These are phyloP conservation scores for Apamea crenata DNA, from an alignment of 2,888 invertebrate genomes.

Conservation along the genomic window DNA sequence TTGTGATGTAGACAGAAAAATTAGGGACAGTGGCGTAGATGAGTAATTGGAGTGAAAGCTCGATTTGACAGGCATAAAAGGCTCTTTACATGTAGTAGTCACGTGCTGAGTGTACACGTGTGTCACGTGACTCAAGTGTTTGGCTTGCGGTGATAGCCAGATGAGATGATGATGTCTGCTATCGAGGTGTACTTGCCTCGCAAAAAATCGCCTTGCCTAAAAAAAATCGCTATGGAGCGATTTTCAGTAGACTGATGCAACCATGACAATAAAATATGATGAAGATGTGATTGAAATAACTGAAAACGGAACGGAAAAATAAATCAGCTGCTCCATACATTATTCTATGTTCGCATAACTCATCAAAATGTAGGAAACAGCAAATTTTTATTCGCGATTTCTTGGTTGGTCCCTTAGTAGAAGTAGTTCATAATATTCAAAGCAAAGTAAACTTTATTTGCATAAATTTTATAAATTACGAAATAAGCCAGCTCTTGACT, in stretches of 20 bases:
- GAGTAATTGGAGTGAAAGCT: slow-evolving; percentile 35
- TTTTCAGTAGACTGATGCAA: neutral
- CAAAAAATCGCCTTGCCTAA: no score
- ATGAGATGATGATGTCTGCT: neutral
- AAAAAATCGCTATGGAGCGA: no score
- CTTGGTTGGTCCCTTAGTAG: neutral
- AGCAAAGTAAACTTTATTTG: neutral
- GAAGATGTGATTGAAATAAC: neutral
- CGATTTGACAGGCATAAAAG: slow-evolving; percentile 6
- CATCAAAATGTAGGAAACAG: no score
- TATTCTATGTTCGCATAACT: neutral
- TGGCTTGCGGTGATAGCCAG: neutral
- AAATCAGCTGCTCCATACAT: neutral
- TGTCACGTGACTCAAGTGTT: neutral
- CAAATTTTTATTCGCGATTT: neutral
- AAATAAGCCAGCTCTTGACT: no score
- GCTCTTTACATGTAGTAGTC: neutral
- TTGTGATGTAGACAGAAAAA: slow-evolving; percentile 15
- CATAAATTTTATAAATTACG: no score
- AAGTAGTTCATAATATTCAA: neutral
- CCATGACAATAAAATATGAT: neutral
- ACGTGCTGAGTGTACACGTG: neutral
- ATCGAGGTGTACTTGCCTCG: neutral
- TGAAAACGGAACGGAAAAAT: neutral
- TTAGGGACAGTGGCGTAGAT: neutral